phyloP scores from a whole-genome alignment of 92 coral and sea anemone genomes.

The Phenganax subtilis region DNA sequence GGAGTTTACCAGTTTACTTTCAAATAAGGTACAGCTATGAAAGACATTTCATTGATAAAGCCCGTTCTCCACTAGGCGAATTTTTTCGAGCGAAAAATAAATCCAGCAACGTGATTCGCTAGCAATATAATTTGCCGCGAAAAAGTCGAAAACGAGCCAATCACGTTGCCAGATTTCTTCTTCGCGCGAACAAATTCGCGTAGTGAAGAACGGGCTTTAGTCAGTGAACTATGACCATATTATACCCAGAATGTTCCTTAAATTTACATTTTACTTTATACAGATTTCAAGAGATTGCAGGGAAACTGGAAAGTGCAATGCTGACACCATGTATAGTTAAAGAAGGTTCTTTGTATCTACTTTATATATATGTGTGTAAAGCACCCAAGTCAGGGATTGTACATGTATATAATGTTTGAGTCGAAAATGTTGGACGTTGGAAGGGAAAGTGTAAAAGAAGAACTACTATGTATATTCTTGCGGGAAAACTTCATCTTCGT shows the following conservation, averaged over 20 bases:
- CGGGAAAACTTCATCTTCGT: too few species aligned
- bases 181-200: too few species aligned
- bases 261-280: neutral
- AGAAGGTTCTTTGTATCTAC: neutral
- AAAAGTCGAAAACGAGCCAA: too few species aligned
- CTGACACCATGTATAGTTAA: slow-evolving; percentile 31
- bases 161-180: too few species aligned
- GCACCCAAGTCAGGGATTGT: neutral
- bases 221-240: neutral
- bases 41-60: too few species aligned
- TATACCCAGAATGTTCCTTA: neutral
- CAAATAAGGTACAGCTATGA: slow-evolving; percentile 72
- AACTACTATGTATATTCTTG: neutral
- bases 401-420: too few species aligned
- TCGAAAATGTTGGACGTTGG: too few species aligned
- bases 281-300: slow-evolving; percentile 95
- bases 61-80: neutral
- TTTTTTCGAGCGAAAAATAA: too few species aligned
- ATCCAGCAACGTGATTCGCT: too few species aligned
- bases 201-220: neutral
- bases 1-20: slow-evolving; percentile 98
- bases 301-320: slow-evolving; percentile 69
- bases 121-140: too few species aligned
- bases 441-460: neutral
- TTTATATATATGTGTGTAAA: neutral